Conservation (phyloP, 2,797 vertebrate species). For the Helicolenus hilgendorfi region DNA sequence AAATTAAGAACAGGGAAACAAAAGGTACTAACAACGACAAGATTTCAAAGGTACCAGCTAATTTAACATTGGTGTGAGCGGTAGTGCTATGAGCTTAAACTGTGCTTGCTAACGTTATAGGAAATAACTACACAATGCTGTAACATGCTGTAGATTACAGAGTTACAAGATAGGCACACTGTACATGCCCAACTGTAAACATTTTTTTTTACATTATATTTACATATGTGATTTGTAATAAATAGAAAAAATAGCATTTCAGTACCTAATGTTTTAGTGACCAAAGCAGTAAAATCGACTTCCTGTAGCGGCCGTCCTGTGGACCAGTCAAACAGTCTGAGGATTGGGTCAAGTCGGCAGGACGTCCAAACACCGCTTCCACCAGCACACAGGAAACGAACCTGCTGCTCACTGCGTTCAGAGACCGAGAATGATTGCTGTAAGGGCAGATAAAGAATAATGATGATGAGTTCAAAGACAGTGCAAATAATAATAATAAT, state of each 20-base stretch:
- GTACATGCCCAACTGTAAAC: neutral
- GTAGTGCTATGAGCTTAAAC: neutral
- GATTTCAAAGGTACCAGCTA: neutral
- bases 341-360: slow-evolving; percentile 88
- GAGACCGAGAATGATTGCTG: slow-evolving; percentile 89
- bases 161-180: neutral
- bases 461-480: neutral
- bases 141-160: neutral
- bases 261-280: slow-evolving; percentile 87
- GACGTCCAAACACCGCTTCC: slow-evolving; percentile 90
- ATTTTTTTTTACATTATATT: neutral
- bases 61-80: neutral
- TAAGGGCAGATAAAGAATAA: slow-evolving; percentile 3
- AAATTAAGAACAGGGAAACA: neutral
- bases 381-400: slow-evolving; percentile 89
- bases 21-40: neutral
- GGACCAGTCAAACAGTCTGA: slow-evolving; percentile 90
- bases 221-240: neutral
- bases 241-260: neutral
- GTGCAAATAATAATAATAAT: neutral
- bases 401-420: slow-evolving; percentile 90
- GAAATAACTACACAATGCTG: neutral
- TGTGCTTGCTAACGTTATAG: neutral
- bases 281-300: slow-evolving; percentile 86
- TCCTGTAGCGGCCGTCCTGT: slow-evolving; percentile 89